Evolutionary conservation across 1,140 invertebrate genomes (phyloP).

Genomic region (Periplaneta americana): DNA sequence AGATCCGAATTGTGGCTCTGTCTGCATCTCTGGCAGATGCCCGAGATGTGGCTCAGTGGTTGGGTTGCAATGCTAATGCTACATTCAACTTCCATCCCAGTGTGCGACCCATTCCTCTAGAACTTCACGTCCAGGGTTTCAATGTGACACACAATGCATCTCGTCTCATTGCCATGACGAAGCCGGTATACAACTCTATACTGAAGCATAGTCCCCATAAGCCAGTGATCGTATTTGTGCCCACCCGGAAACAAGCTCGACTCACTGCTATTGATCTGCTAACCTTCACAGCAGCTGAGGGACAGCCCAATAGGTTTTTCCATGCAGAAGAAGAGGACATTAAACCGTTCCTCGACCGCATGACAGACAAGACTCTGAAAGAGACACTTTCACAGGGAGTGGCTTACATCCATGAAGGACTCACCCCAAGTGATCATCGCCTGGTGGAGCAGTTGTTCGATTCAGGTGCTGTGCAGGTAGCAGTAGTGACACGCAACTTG

Average conservation of each 20-base stretch:
- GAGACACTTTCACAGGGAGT: slow-evolving; percentile 90
- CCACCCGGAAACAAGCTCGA: slow-evolving; percentile 87
- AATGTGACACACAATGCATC: slow-evolving; percentile 97
- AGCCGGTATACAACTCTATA: slow-evolving; percentile 95
- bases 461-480: slow-evolving; percentile 88
- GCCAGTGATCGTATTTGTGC: slow-evolving; percentile 95
- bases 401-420: slow-evolving; percentile 94
- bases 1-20: slow-evolving; percentile 92
- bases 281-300: slow-evolving; percentile 87
- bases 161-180: slow-evolving; percentile 93
- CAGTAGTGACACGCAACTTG: slow-evolving; percentile 86
- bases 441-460: slow-evolving; percentile 92
- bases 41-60: slow-evolving; percentile 92
- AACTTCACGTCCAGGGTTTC: slow-evolving; percentile 88
- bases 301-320: slow-evolving; percentile 78
- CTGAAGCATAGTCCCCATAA: slow-evolving; percentile 78
- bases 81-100: slow-evolving; percentile 99
- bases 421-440: slow-evolving; percentile 74
- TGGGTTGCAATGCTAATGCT: slow-evolving; percentile 86
- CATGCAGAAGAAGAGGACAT: slow-evolving; percentile 84
- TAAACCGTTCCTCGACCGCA: slow-evolving; percentile 78
- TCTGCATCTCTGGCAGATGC: slow-evolving; percentile 93
- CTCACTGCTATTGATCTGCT: slow-evolving; percentile 93
- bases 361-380: slow-evolving; percentile 82
- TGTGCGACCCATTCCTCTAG: slow-evolving; percentile 89